Conservation (phyloP, 2,113 vertebrate genomes). For the Cebidichthys violaceus region DNA sequence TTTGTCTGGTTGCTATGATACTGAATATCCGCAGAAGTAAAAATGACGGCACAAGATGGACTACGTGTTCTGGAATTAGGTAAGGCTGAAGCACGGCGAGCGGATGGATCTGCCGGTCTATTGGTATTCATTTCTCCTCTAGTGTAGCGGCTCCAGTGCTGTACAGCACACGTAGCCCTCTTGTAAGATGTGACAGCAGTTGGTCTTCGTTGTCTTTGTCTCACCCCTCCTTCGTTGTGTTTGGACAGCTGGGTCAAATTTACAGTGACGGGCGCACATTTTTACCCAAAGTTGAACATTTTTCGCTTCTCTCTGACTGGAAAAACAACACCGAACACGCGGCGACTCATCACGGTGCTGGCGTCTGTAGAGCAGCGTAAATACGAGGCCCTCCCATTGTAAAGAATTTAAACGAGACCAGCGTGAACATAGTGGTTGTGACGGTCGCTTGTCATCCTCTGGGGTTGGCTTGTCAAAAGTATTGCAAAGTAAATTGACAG, state of each 20-base stretch:
- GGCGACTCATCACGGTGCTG: neutral
- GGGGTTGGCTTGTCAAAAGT: too few species aligned
- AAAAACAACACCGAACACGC: neutral
- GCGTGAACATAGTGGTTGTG: too few species aligned
- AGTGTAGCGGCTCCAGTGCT: neutral
- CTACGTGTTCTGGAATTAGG: neutral
- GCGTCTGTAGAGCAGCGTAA: neutral
- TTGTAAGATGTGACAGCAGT: neutral
- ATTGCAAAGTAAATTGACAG: too few species aligned
- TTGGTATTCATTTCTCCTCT: neutral
- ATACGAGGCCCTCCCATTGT: too few species aligned
- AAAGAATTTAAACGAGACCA: too few species aligned
- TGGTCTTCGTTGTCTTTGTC: neutral
- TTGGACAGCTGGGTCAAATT: neutral
- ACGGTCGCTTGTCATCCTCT: too few species aligned
- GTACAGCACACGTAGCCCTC: neutral
- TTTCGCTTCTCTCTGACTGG: neutral
- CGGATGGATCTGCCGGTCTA: neutral
- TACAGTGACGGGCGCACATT: neutral
- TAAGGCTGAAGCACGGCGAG: too few species aligned
- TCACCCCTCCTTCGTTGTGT: neutral
- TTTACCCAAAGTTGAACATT: neutral
- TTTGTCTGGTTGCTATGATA: neutral
- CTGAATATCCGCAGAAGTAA: neutral
- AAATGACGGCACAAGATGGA: neutral